Conservation (phyloP, 2,888 invertebrate species). For the Athalia rosae region DNA sequence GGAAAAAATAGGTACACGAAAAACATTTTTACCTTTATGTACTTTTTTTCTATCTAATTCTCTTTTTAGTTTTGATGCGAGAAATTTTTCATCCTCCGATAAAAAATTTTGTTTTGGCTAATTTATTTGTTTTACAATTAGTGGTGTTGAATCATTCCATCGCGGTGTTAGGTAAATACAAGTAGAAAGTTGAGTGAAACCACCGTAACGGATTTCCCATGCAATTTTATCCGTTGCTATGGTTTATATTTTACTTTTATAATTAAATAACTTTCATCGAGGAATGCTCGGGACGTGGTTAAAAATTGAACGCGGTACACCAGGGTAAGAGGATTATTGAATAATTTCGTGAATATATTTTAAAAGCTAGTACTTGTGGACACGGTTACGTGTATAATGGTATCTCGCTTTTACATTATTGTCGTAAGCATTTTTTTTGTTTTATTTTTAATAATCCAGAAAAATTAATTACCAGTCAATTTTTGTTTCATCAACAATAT, state of each 20-base stretch:
- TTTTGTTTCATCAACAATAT: constrained; percentile 44
- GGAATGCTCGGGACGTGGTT: constrained; percentile 15
- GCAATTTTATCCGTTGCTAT: neutral
- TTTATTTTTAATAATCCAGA: constrained; percentile 22
- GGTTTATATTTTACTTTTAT: neutral
- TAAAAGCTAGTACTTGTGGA: neutral
- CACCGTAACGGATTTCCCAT: constrained; percentile 1
- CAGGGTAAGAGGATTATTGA: constrained; percentile 7
- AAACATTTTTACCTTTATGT: too few species aligned
- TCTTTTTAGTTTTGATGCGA: too few species aligned
- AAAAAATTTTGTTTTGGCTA: too few species aligned
- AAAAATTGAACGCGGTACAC: neutral
- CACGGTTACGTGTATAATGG: neutral
- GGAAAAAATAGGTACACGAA: constrained; percentile 67
- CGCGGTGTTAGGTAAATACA: neutral
- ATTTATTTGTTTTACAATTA: too few species aligned
- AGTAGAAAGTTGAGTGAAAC: neutral
- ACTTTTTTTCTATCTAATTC: too few species aligned
- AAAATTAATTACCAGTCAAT: constrained; percentile 42
- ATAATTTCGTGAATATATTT: constrained; percentile 10
- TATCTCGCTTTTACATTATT: neutral
- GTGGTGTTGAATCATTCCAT: too few species aligned
- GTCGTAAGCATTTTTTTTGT: neutral
- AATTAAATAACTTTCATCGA: constrained; percentile 24
- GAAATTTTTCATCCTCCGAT: too few species aligned